Conservation (phyloP, 2,797 vertebrate species). For the Phalanger gymnotis region DNA sequence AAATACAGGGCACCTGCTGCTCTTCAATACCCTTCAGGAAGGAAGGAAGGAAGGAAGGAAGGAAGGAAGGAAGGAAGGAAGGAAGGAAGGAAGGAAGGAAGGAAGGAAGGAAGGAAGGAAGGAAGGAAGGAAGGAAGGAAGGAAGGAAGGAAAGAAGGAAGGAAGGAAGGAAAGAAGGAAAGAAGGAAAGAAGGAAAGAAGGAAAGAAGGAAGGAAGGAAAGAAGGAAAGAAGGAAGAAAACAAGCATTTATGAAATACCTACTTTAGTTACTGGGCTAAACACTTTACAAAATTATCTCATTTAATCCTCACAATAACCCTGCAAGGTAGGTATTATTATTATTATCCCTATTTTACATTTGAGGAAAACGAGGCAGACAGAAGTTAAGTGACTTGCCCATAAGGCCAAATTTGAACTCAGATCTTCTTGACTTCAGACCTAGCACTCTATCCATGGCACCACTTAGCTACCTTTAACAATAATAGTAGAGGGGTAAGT, state of each 20-base stretch:
- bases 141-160: no score
- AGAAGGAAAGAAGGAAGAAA: neutral
- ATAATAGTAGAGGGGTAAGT: neutral
- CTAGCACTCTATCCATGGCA: neutral
- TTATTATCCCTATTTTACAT: neutral
- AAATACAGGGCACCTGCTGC: neutral
- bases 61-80: neutral
- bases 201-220: no score
- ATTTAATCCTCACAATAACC: neutral
- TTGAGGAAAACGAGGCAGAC: neutral
- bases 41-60: neutral
- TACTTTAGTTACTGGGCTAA: neutral
- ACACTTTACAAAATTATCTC: neutral
- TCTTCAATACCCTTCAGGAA: neutral
- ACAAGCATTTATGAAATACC: neutral
- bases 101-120: no score
- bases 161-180: no score
- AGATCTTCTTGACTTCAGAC: neutral
- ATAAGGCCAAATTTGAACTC: neutral
- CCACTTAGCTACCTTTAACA: neutral
- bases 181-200: no score
- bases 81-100: no score
- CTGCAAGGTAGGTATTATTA: neutral
- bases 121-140: no score
- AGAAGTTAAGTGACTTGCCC: neutral